A percentile compares a stretch with the other conserved stretches of the same genome.
Evolutionary conservation across 2,888 invertebrate genomes (phyloP).

Genomic region (Ellobium chinense): DNA sequence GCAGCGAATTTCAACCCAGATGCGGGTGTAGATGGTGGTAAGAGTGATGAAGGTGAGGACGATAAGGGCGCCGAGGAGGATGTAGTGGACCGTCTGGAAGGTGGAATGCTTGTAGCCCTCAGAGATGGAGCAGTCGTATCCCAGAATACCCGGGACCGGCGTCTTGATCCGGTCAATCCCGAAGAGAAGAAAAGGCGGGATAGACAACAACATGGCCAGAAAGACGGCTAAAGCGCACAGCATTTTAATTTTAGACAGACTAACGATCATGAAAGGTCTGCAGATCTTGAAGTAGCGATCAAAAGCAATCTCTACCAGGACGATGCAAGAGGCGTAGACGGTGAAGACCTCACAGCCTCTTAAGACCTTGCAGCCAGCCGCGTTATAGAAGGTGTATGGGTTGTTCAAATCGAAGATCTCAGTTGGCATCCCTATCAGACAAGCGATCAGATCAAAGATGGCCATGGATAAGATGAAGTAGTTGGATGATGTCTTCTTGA

Average conservation of each 20-base stretch:
- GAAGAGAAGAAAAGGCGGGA: constrained; percentile 61
- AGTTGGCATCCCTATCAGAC: constrained; percentile 66
- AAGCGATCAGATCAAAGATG: constrained; percentile 68
- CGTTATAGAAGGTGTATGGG: constrained; percentile 67
- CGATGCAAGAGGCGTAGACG: constrained; percentile 66
- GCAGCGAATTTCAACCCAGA: constrained; percentile 55
- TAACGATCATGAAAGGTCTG: constrained; percentile 62
- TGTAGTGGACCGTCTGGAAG: constrained; percentile 60
- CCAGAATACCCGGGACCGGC: constrained; percentile 50
- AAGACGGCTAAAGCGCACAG: constrained; percentile 62
- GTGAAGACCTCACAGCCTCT: constrained; percentile 63
- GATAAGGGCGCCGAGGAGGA: constrained; percentile 59
- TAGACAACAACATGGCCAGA: constrained; percentile 58
- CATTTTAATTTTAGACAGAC: constrained; percentile 61
- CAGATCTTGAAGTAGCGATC: constrained; percentile 73
- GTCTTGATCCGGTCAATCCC: constrained; percentile 61
- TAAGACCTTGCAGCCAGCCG: constrained; percentile 62
- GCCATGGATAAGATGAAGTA: constrained; percentile 72
- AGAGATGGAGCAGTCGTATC: constrained; percentile 67
- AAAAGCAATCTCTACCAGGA: constrained; percentile 68
- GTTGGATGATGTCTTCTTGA: constrained; percentile 68
- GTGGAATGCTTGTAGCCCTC: constrained; percentile 57
- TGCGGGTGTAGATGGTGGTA: constrained; percentile 59
- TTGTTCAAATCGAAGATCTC: constrained; percentile 66
- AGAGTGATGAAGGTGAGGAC: constrained; percentile 61